phyloP scores from a whole-genome alignment of 2,888 invertebrate genomes.

The Plebejus anna region DNA sequence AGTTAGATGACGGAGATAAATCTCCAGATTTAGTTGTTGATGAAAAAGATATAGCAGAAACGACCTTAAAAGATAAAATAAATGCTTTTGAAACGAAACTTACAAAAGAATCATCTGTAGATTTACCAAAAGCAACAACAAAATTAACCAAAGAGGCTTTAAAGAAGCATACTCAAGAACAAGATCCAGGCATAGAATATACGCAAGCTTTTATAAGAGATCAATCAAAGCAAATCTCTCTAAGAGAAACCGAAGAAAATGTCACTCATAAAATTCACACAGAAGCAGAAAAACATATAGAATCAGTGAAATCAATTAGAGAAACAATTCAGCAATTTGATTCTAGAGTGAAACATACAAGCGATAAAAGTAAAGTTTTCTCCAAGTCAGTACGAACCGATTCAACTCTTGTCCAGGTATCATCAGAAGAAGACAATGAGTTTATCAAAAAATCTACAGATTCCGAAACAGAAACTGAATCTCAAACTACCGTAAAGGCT shows the following conservation, averaged over 20 bases:
- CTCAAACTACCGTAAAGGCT: conserved; percentile 69
- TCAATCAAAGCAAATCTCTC: conserved; percentile 68
- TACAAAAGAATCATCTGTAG: conserved; percentile 62
- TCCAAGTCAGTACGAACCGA: conserved; percentile 72
- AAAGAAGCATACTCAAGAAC: conserved; percentile 72
- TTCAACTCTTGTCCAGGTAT: conserved; percentile 74
- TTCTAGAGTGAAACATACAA: conserved; percentile 56
- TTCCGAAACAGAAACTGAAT: conserved; percentile 78
- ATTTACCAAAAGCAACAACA: conserved; percentile 64
- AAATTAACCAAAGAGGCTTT: conserved; percentile 76
- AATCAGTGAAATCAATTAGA: conserved; percentile 67
- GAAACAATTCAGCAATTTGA: conserved; percentile 74
- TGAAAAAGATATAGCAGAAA: conserved; percentile 74
- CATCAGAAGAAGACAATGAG: conserved; percentile 76
- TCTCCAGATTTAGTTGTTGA: conserved; percentile 66
- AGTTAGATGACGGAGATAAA: conserved; percentile 69
- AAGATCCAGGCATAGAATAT: conserved; percentile 72
- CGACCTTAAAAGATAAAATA: conserved; percentile 67
- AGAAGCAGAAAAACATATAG: conserved; percentile 55
- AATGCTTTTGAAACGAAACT: conserved; percentile 74
- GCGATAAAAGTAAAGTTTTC: conserved; percentile 60
- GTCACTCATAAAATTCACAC: conserved; percentile 52
- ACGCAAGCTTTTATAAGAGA: conserved; percentile 76
- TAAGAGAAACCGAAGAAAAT: conserved; percentile 50
- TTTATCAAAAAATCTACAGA: conserved; percentile 76